These are phyloP conservation scores for Silvanus unidentatus DNA, from an alignment of 2,888 invertebrate species.

Conservation along the genomic window DNA sequence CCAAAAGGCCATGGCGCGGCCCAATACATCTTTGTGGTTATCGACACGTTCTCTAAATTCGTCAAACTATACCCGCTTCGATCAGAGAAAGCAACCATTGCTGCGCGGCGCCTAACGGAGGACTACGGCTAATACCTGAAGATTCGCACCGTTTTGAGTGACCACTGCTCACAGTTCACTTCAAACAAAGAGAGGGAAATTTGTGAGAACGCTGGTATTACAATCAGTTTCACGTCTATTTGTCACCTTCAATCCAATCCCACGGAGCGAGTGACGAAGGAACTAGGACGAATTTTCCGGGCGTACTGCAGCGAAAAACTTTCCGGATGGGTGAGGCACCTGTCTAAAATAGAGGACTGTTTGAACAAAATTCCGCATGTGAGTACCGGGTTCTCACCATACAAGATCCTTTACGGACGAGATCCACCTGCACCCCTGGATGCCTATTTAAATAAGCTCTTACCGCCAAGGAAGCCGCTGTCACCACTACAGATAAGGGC, in stretches of 20 bases:
- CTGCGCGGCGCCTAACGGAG: constrained; percentile 5
- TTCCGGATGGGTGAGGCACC: constrained; percentile 7
- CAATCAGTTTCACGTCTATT: constrained; percentile 4
- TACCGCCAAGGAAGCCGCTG: too few species aligned
- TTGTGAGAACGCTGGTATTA: neutral
- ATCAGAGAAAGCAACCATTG: too few species aligned
- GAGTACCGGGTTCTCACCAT: constrained; percentile 7
- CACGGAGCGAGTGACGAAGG: too few species aligned
- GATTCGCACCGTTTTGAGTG: too few species aligned
- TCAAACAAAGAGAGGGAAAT: constrained; percentile 15
- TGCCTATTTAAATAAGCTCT: too few species aligned
- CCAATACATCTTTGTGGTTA: too few species aligned
- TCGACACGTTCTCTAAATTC: too few species aligned
- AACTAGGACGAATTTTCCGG: too few species aligned
- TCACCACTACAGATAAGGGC: too few species aligned
- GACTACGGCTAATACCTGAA: constrained; percentile 8
- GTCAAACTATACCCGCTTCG: too few species aligned
- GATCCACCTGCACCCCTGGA: neutral
- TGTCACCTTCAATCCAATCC: too few species aligned
- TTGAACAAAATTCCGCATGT: constrained; percentile 11
- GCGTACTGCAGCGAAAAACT: constrained; percentile 7
- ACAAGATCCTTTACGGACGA: constrained; percentile 1
- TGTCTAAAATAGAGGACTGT: neutral
- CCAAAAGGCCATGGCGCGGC: too few species aligned
- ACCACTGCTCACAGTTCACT: constrained; percentile 25